A percentile compares a stretch with the other conserved stretches of the same genome.
phyloP scores from a whole-genome alignment of 1,140 invertebrate genomes.

The Cataglyphis hispanica region DNA sequence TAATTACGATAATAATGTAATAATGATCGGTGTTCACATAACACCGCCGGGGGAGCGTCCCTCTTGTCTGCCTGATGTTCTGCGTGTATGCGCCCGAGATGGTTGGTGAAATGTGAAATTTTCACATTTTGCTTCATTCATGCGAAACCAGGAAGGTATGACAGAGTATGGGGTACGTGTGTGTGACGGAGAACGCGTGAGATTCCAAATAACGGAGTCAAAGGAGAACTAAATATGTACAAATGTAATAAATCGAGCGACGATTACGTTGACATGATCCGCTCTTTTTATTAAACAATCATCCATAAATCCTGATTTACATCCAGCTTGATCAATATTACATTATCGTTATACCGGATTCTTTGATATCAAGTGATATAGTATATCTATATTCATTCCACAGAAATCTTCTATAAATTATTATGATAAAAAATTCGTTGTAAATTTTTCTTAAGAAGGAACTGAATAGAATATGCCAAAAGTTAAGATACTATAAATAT shows the following conservation, averaged over 20 bases:
- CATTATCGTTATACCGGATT: not conserved
- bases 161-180: conserved; percentile 25
- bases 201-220: conserved; percentile 62
- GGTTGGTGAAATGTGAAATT: conserved; percentile 1
- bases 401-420: conserved; percentile 4
- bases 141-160: conserved; percentile 3
- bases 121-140: conserved; percentile 9
- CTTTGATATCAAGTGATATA: not conserved
- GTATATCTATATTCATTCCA: not conserved
- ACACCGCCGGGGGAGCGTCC: conserved; percentile 53
- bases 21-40: conserved; percentile 30
- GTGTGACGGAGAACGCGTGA: conserved; percentile 37
- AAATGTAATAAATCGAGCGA: conserved; percentile 84
- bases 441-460: not conserved
- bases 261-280: conserved; percentile 79
- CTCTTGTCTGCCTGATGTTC: conserved; percentile 67
- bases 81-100: conserved; percentile 27
- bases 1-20: conserved; percentile 61
- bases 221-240: conserved; percentile 78
- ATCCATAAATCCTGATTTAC: conserved; percentile 15
- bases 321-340: not conserved
- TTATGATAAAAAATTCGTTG: not conserved
- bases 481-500: no score
- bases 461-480: no score
- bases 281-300: conserved; percentile 29